Evolutionary conservation across 1,140 invertebrate genomes (phyloP).

Genomic region (Globodera rostochiensis): DNA sequence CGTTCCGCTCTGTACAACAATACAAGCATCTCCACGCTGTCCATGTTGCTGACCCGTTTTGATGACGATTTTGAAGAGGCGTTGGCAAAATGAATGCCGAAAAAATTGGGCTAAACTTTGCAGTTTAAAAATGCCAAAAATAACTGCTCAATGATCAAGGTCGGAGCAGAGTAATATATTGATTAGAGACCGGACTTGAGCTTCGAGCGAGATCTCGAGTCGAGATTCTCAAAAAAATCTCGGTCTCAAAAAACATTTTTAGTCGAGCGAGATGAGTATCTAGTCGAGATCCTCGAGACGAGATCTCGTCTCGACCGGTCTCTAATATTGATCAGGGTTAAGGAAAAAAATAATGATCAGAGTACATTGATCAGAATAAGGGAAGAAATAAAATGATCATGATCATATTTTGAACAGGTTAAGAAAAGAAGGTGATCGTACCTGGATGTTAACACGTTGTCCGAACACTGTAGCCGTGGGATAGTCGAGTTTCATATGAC

Average conservation of each 20-base stretch:
- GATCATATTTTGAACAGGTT: too few relatives aligned
- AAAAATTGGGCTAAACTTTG: constrained; percentile 55
- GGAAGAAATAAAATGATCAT: too few relatives aligned
- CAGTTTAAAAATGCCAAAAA: background rate
- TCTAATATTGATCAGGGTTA: background rate
- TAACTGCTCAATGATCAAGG: background rate
- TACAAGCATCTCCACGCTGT: constrained; percentile 44
- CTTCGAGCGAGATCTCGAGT: too few relatives aligned
- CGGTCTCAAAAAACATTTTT: too few relatives aligned
- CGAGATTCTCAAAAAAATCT: too few relatives aligned
- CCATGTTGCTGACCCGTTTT: constrained; percentile 33
- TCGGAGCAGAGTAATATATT: background rate
- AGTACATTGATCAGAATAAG: background rate
- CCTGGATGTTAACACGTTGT: constrained; percentile 49
- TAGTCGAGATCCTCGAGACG: too few relatives aligned
- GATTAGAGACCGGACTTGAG: too few relatives aligned
- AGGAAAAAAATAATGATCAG: background rate
- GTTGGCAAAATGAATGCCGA: constrained; percentile 51
- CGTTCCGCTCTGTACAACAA: constrained; percentile 47
- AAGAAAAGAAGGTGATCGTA: background rate
- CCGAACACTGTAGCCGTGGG: constrained; percentile 53
- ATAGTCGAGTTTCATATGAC: constrained; percentile 49
- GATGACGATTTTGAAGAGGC: background rate
- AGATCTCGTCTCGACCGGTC: too few relatives aligned
- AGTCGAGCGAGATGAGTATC: too few relatives aligned